Percentiles rank a stretch among this genome's conserved stretches.
These are phyloP conservation scores for Cryptus viduatorius DNA, from an alignment of 2,888 invertebrate species.

Conservation along the genomic window DNA sequence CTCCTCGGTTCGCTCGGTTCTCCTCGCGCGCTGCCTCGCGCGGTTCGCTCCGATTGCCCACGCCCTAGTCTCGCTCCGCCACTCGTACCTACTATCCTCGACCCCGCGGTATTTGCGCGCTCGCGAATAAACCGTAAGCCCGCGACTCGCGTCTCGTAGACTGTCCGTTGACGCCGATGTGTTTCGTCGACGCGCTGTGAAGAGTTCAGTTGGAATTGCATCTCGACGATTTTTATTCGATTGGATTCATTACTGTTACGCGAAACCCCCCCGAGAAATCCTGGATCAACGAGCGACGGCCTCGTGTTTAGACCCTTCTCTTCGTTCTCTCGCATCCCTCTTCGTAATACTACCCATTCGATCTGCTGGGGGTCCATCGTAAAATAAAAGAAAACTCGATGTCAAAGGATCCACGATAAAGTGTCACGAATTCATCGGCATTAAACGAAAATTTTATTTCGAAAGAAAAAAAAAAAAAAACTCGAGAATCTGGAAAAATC, in stretches of 20 bases:
- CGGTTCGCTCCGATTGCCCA: slow-evolving; percentile 76
- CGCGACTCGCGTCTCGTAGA: background rate
- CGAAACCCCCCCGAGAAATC: background rate
- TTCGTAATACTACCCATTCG: background rate
- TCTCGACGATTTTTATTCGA: too few species aligned
- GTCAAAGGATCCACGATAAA: background rate
- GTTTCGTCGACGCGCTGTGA: too few species aligned
- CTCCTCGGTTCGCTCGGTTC: slow-evolving; percentile 23
- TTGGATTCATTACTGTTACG: background rate
- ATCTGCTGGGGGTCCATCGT: background rate
- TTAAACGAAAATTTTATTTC: background rate
- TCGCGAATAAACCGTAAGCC: background rate
- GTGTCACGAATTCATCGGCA: background rate
- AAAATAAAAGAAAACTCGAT: background rate
- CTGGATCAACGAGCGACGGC: background rate
- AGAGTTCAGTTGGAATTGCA: too few species aligned
- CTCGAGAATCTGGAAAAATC: background rate
- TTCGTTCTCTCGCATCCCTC: background rate
- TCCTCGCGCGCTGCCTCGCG: slow-evolving; percentile 64
- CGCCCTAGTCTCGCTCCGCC: slow-evolving; percentile 76
- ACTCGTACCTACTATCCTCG: slow-evolving; percentile 50
- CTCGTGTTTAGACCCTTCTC: slow-evolving; percentile 10
- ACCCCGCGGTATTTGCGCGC: slow-evolving; percentile 12
- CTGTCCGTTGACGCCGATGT: too few species aligned
- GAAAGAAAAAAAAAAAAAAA: background rate